Evolutionary conservation across 2,113 vertebrate species (phyloP), one percentile per base, ranked within the genome.

Genomic region (Daboia siamensis): DNA sequence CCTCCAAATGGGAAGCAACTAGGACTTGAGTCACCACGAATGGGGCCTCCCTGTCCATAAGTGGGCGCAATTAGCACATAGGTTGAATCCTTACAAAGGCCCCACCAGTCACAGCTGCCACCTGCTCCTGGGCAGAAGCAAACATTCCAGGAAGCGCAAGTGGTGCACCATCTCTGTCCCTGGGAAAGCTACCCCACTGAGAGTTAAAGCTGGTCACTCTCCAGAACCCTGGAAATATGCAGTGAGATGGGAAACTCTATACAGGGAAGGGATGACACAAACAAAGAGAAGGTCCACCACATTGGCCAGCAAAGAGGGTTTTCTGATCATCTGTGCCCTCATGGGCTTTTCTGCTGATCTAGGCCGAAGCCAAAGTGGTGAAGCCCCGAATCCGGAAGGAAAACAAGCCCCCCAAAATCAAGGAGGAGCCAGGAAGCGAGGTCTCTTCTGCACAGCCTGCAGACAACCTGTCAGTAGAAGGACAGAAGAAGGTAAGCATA

Each of bases 381-480:
- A 99, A 98, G 95, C 99, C 99, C 93, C 98, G 99, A 64, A 98
- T 97, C 46, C 99, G 98, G 96, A 99, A 99, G 95, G 99, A 99
- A 87, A 98, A 97, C 93, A 99, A 98, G 94, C 96, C 97, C 1
- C 98, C 98, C 29, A 97, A 97, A 93, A 92, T 96, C 94, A 99
- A 98, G 95, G 99, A 99, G 5, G 99, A 99, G 91, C 98, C 98
- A 17, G 98, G 98, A 87, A 98, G 98, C 4, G 98, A 99, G 26
- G 96, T 98, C 61, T 97, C 98, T 5, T 98, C 99, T 61, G 99
- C 99, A 5, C 97, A 98, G 69, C 97, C 98, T 90, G 99, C 99
- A 0, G 99, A 99, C 96, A 99, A 98, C 96, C 98, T 97, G 0
- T 99, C 99, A 2, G 99, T 99, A 95, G 99, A 99, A 93, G 99